Evolutionary conservation across 2,888 invertebrate species (phyloP), one percentile per base, ranked within the genome.

Genomic region (Xylophagus ater): DNA sequence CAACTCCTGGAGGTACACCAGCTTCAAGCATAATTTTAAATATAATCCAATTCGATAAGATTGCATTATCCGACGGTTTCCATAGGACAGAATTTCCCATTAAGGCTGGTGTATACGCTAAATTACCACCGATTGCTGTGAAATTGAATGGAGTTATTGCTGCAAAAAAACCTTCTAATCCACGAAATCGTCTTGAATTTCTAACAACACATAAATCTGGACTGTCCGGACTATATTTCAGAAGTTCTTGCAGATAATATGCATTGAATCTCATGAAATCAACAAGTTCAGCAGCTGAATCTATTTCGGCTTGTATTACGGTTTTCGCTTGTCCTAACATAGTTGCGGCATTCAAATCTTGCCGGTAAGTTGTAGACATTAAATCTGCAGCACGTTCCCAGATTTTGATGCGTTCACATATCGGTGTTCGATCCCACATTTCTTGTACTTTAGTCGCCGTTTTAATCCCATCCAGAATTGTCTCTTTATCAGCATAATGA

Each of bases 121-220:
- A 71, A 67, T 98, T 96, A 15, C 93, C 97, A 33, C 94, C 96
- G 52, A 99, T 97, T 3, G 97, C 96, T 8, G 97, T 97, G 60
- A 97, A 98, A 67, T 98, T 98, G 61, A 98, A 99, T 0, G 98
- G 98, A 38, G 90, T 86, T 4, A 99, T 80, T 0, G 97, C 90
- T 2, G 96, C 97, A 51, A 98, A 78, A 61, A 99, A 98, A 5
- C 98, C 98, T 67, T 92, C 90, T 50, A 96, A 72, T 4, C 90
- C 90, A 46, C 96, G 73, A 62, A 85, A 85, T 43, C 85, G 68
- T 62, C 89, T 68, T 6, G 78, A 78, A 62, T 97, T 97, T 46
- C 74, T 73, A 1, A 81, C 81, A 3, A 76, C 70, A 6, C 69
- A 67, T 0, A 76, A 70, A 49, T 78, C 61, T 43, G 82, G 78